phyloP scores from a whole-genome alignment of 2,888 invertebrate genomes.

The Siphonodentalium dalli region DNA sequence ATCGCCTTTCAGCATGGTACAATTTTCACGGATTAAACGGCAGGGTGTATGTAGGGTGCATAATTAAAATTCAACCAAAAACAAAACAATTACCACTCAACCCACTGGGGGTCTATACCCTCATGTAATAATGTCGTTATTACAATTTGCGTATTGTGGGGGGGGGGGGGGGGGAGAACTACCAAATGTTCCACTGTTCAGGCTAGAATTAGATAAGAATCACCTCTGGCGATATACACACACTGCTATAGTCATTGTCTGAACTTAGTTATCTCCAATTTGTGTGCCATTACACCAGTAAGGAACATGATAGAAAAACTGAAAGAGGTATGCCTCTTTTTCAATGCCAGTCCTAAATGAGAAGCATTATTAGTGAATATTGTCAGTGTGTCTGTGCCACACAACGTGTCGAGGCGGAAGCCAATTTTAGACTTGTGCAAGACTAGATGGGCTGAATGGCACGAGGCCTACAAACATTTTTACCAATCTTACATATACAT shows the following conservation, averaged over 20 bases:
- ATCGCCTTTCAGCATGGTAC: too few species aligned
- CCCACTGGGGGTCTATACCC: too few species aligned
- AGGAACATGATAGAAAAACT: slow-evolving; percentile 14
- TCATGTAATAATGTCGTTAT: too few species aligned
- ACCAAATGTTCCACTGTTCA: too few species aligned
- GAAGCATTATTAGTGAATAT: slow-evolving; percentile 2
- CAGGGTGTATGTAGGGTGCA: too few species aligned
- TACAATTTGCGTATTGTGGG: too few species aligned
- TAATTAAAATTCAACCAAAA: too few species aligned
- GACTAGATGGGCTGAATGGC: slow-evolving; percentile 17
- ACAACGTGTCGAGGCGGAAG: slow-evolving; percentile 8
- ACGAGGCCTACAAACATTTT: slow-evolving; percentile 11
- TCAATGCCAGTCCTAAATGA: slow-evolving; percentile 11
- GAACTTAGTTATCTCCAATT: slow-evolving; percentile 12
- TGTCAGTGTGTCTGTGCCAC: not conserved
- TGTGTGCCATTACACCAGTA: not conserved
- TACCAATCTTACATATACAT: slow-evolving; percentile 8
- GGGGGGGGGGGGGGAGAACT: too few species aligned
- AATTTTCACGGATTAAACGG: too few species aligned
- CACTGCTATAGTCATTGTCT: slow-evolving; percentile 15
- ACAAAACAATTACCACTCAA: too few species aligned
- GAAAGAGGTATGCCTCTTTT: slow-evolving; percentile 10
- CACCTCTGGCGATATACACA: slow-evolving; percentile 12
- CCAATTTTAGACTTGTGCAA: slow-evolving; percentile 15
- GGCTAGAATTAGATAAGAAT: slow-evolving; percentile 3